phyloP scores from a whole-genome alignment of 2,888 invertebrate species.

The Phania funesta region DNA sequence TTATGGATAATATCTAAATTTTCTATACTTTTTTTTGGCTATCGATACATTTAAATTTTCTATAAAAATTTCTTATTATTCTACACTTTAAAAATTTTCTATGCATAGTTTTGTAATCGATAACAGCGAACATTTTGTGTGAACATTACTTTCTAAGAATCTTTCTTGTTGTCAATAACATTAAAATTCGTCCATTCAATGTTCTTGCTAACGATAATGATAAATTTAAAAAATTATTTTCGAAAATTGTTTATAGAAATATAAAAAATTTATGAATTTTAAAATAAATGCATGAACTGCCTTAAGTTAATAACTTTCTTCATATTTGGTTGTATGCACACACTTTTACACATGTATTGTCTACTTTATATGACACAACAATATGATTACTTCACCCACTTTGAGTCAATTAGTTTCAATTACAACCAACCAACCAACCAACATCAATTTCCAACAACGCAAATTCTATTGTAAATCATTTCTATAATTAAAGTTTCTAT shows the following conservation, averaged over 20 bases:
- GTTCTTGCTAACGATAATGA: no score
- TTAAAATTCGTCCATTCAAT: no score
- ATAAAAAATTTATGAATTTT: no score
- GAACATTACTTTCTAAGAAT: no score
- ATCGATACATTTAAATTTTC: no score
- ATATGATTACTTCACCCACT: conserved; percentile 69
- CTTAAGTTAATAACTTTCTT: neutral
- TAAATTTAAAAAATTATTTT: no score
- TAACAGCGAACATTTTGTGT: neutral
- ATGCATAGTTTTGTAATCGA: neutral
- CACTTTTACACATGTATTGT: neutral
- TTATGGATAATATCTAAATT: neutral
- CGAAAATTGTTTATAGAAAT: no score
- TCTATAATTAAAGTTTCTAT: conserved; percentile 54
- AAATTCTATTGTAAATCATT: conserved; percentile 57
- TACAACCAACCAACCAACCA: conserved; percentile 52
- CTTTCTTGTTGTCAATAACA: no score
- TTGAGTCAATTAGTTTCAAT: conserved; percentile 72
- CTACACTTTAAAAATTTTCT: no score
- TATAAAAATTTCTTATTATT: no score
- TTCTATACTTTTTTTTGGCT: no score
- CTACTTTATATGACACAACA: conserved; percentile 30
- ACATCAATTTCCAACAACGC: conserved; percentile 41
- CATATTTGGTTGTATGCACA: neutral
- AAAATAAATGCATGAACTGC: neutral